Percentiles rank a stretch among this genome's conserved stretches.
Evolutionary conservation across 2,888 invertebrate species (phyloP).

Genomic region (Rugalucina vietnamica): DNA sequence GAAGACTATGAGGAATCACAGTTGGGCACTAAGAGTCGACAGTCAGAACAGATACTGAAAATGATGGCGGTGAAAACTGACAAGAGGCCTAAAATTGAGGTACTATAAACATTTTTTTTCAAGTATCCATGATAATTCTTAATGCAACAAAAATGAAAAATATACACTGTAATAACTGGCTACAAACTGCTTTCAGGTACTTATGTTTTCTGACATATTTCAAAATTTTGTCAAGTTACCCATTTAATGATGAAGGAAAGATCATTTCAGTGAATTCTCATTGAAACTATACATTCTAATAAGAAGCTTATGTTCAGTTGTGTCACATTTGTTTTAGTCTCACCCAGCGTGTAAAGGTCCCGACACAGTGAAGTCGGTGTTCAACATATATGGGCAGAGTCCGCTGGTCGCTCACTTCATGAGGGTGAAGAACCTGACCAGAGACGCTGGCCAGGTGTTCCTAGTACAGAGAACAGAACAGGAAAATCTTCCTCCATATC

Average conservation of each 20-base stretch:
- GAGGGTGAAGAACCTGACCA: slow-evolving; percentile 73
- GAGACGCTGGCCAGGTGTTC: slow-evolving; percentile 73
- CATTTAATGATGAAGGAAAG: too few species aligned
- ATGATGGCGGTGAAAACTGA: slow-evolving; percentile 59
- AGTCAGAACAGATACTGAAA: slow-evolving; percentile 59
- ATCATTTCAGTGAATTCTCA: too few species aligned
- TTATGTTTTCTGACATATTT: too few species aligned
- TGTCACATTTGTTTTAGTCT: slow-evolving; percentile 69
- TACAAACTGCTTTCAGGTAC: too few species aligned
- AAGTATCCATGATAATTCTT: too few species aligned
- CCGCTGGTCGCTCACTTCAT: slow-evolving; percentile 82
- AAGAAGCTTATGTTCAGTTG: neutral
- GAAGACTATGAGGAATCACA: slow-evolving; percentile 69
- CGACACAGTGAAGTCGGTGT: slow-evolving; percentile 74
- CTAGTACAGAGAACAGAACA: slow-evolving; percentile 79
- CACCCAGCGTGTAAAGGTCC: slow-evolving; percentile 81
- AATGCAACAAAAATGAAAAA: too few species aligned
- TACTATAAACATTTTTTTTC: too few species aligned
- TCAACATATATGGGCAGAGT: slow-evolving; percentile 80
- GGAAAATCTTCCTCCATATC: slow-evolving; percentile 81
- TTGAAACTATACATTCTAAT: neutral
- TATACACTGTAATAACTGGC: too few species aligned
- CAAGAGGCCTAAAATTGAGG: slow-evolving; percentile 48
- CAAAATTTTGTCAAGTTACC: too few species aligned
- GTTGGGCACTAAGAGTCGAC: slow-evolving; percentile 55